Evolutionary conservation across 1,140 invertebrate species (phyloP).

Genomic region (Zophobas atratus): DNA sequence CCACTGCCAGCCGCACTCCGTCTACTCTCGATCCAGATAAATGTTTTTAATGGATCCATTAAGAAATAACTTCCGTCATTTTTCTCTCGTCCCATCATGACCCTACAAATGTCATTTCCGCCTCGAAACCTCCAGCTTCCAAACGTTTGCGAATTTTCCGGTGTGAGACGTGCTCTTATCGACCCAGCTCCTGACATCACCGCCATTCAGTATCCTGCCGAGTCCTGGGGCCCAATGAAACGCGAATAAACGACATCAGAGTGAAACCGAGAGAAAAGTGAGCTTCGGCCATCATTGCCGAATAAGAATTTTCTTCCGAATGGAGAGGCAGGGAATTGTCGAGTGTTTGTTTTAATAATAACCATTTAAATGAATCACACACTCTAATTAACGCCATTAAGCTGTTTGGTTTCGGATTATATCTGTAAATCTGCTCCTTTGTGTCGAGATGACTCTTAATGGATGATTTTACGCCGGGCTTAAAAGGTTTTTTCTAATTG

Average conservation of each 20-base stretch:
- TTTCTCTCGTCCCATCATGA: neutral
- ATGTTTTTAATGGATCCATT: slow-evolving; percentile 8
- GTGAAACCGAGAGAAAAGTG: slow-evolving; percentile 8
- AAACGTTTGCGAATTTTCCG: slow-evolving; percentile 6
- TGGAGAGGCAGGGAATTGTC: neutral
- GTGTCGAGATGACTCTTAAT: slow-evolving; percentile 4
- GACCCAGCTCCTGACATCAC: slow-evolving; percentile 26
- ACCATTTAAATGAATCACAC: slow-evolving; percentile 26
- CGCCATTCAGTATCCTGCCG: slow-evolving; percentile 38
- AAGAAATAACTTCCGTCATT: slow-evolving; percentile 2
- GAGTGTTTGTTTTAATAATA: slow-evolving; percentile 13
- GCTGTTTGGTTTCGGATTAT: slow-evolving; percentile 16
- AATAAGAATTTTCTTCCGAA: slow-evolving; percentile 28
- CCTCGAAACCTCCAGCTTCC: neutral
- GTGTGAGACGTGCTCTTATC: slow-evolving; percentile 42
- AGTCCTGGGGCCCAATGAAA: slow-evolving; percentile 36
- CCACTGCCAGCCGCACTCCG: neutral
- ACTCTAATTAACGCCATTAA: slow-evolving; percentile 23
- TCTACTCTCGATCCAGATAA: neutral
- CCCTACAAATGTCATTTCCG: slow-evolving; percentile 6
- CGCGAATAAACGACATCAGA: slow-evolving; percentile 27
- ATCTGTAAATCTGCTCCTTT: slow-evolving; percentile 15
- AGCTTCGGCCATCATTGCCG: slow-evolving; percentile 25
- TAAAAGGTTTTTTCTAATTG: slow-evolving; percentile 22
- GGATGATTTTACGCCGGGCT: slow-evolving; percentile 2